Percentiles rank a stretch among this genome's conserved stretches.
phyloP scores from a whole-genome alignment of 2,797 vertebrate genomes.

The Lithobates sylvaticus region DNA sequence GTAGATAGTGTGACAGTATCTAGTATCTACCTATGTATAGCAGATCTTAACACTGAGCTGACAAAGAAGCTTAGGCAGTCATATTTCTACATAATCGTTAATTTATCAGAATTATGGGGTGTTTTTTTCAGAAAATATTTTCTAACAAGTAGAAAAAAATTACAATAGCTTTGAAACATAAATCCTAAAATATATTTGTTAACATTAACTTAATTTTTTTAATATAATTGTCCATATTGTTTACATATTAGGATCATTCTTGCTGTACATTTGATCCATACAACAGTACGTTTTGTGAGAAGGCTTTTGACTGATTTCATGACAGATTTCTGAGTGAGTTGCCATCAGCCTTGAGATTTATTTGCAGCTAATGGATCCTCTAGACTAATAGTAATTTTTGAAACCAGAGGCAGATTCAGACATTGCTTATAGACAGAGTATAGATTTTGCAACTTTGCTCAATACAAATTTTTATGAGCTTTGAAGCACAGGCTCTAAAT shows the following conservation, averaged over 20 bases:
- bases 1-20: too few species aligned
- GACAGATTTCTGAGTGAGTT: slow-evolving; percentile 12
- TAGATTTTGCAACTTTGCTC: slow-evolving; percentile 60
- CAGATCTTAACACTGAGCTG: too few species aligned
- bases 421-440: slow-evolving; percentile 60
- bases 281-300: background rate
- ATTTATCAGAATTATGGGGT: too few species aligned
- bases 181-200: too few species aligned
- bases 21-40: too few species aligned
- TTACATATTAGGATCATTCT: background rate
- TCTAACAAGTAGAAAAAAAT: too few species aligned
- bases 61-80: too few species aligned
- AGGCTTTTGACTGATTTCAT: slow-evolving; percentile 31
- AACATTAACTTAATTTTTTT: background rate
- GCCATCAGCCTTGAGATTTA: slow-evolving; percentile 57
- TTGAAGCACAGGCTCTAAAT: slow-evolving; percentile 42
- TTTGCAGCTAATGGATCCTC: slow-evolving; percentile 59
- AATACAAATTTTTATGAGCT: slow-evolving; percentile 52
- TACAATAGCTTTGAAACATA: too few species aligned
- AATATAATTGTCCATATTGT: background rate
- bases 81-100: too few species aligned
- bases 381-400: slow-evolving; percentile 45
- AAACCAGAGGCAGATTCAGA: slow-evolving; percentile 49
- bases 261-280: background rate
- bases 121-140: too few species aligned